A percentile compares a stretch with the other conserved stretches of the same genome.
Conservation (phyloP, 2,888 invertebrate species). For the Ophion costatus region DNA sequence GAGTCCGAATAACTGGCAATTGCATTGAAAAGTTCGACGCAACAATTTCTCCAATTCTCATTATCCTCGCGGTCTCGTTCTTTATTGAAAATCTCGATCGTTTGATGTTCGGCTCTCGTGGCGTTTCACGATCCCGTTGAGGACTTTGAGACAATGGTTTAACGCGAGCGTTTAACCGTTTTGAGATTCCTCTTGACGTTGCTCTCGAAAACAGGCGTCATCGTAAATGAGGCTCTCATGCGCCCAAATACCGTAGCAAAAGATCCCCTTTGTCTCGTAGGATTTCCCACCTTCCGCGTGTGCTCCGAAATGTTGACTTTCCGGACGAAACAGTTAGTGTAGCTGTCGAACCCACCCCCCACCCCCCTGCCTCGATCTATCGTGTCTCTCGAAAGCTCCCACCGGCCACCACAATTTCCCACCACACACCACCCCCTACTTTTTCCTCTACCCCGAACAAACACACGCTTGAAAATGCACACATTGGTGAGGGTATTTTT, state of each 20-base stretch:
- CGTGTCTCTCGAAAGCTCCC: constrained; percentile 76
- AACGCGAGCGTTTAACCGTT: too few species aligned
- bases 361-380: constrained; percentile 32
- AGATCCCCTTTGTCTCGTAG: constrained; percentile 36
- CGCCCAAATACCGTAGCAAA: constrained; percentile 35
- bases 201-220: too few species aligned
- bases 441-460: constrained; percentile 58
- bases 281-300: constrained; percentile 19
- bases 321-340: constrained; percentile 17
- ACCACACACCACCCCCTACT: constrained; percentile 78
- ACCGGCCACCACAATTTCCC: constrained; percentile 82
- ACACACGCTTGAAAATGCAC: constrained; percentile 10
- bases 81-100: too few species aligned
- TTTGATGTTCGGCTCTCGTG: too few species aligned
- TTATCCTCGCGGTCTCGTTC: too few species aligned
- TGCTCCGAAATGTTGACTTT: constrained; percentile 35
- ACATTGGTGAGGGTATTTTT: constrained; percentile 13
- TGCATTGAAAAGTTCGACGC: too few species aligned
- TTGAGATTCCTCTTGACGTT: not conserved
- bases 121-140: too few species aligned
- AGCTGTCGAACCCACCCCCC: constrained; percentile 13
- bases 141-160: too few species aligned
- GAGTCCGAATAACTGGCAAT: too few species aligned
- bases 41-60: too few species aligned
- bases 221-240: constrained; percentile 7